Evolutionary conservation across 2,797 vertebrate genomes (phyloP).

Genomic region (Muraenolepis orangiensis): DNA sequence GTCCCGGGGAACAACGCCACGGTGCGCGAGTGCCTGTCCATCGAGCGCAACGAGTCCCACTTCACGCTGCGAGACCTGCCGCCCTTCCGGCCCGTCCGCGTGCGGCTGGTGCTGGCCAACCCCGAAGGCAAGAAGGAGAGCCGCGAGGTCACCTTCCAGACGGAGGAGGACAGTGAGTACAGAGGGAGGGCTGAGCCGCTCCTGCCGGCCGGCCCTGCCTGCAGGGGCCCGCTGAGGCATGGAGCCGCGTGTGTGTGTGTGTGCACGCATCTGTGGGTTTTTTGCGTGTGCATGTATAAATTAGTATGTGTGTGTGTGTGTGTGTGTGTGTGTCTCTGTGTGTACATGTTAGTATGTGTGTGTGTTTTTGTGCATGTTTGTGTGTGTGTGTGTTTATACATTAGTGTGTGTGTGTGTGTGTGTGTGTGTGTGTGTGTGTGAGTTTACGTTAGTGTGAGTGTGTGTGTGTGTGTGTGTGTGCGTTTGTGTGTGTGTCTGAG

Average conservation of each 20-base stretch:
- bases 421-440: background rate
- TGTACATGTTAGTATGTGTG: too few relatives aligned
- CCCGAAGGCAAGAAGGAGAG: slow-evolving; percentile 93
- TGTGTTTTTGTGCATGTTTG: background rate
- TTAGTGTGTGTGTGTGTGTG: too few relatives aligned
- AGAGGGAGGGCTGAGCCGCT: too few relatives aligned
- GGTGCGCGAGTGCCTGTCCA: slow-evolving; percentile 84
- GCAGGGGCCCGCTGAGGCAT: too few relatives aligned
- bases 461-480: background rate
- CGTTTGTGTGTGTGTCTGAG: background rate
- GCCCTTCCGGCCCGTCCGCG: slow-evolving; percentile 84
- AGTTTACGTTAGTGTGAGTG: background rate
- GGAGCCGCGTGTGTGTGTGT: too few relatives aligned
- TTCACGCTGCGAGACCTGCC: slow-evolving; percentile 87
- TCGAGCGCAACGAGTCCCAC: slow-evolving; percentile 80
- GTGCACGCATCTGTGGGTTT: too few relatives aligned
- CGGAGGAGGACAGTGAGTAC: slow-evolving; percentile 92
- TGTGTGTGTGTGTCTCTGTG: too few relatives aligned
- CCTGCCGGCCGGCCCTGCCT: too few relatives aligned
- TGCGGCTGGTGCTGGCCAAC: slow-evolving; percentile 84
- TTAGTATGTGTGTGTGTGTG: too few relatives aligned
- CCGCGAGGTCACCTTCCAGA: slow-evolving; percentile 91
- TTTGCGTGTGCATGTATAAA: too few relatives aligned
- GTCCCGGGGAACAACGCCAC: slow-evolving; percentile 79
- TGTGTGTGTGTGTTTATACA: too few relatives aligned